Percentiles rank a stretch among this genome's conserved stretches.
Evolutionary conservation across 2,113 vertebrate genomes (phyloP).

Genomic region (Ceratotherium simum): DNA sequence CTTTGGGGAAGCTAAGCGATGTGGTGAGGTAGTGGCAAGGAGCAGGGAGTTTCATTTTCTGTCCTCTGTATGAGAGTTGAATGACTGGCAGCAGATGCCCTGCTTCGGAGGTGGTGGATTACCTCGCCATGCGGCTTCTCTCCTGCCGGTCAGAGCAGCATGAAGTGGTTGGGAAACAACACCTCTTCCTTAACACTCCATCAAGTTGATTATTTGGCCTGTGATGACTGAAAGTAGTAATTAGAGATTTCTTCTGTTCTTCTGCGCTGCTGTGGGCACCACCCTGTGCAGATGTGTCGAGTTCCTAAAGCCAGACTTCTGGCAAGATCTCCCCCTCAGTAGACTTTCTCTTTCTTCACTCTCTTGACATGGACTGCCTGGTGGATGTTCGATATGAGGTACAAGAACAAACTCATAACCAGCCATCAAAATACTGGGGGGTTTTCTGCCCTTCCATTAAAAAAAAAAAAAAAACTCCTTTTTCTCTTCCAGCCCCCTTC

Average conservation of each 20-base stretch:
- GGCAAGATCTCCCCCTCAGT: rapidly evolving
- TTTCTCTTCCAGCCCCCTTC: background rate
- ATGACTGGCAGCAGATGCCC: background rate
- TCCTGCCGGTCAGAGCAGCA: background rate
- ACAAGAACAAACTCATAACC: background rate
- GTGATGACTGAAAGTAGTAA: background rate
- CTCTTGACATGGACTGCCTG: background rate
- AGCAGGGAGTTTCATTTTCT: background rate
- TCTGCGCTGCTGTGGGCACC: background rate
- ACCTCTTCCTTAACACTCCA: background rate
- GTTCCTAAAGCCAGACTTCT: background rate
- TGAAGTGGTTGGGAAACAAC: background rate
- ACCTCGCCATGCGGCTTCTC: rapidly evolving
- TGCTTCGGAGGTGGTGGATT: background rate
- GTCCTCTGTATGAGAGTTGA: rapidly evolving
- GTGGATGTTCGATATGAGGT: background rate
- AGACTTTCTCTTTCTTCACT: background rate
- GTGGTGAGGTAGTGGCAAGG: background rate
- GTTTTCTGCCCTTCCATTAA: background rate
- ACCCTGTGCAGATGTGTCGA: background rate
- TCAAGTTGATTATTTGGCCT: background rate
- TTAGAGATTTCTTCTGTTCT: background rate
- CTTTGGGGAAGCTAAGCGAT: no score
- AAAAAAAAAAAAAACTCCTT: background rate
- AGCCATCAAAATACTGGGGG: background rate